phyloP scores from a whole-genome alignment of 2,113 vertebrate species.

The Cheilinus undulatus region DNA sequence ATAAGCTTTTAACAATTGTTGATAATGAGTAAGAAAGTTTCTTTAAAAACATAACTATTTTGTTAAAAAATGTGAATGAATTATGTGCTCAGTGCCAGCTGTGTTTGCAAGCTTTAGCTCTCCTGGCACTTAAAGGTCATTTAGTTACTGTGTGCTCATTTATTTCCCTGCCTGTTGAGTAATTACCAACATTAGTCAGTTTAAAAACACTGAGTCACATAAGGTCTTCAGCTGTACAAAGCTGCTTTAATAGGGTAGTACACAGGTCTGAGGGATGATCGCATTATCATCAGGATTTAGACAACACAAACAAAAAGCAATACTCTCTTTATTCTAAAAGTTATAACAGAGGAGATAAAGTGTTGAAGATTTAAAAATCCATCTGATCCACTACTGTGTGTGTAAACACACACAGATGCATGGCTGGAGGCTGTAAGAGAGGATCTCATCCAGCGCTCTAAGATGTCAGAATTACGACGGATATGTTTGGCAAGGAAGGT shows the following conservation, averaged over 20 bases:
- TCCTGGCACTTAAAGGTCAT: background rate
- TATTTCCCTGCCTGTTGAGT: background rate
- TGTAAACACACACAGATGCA: too few relatives aligned
- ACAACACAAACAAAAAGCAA: background rate
- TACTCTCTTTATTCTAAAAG: background rate
- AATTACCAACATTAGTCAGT: background rate
- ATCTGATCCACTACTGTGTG: too few relatives aligned
- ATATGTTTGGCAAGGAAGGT: too few relatives aligned
- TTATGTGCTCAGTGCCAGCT: too few relatives aligned
- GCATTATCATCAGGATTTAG: background rate
- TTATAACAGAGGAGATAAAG: too few relatives aligned
- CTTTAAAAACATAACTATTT: too few relatives aligned
- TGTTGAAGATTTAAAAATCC: too few relatives aligned
- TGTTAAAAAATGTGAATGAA: too few relatives aligned
- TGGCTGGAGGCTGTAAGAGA: too few relatives aligned
- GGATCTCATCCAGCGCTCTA: too few relatives aligned
- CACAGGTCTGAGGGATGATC: background rate
- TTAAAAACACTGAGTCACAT: background rate
- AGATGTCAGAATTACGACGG: too few relatives aligned
- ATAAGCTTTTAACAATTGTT: background rate
- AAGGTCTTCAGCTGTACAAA: background rate
- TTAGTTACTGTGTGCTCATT: conserved; percentile 2
- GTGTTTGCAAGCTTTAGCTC: background rate
- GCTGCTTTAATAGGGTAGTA: too few relatives aligned
- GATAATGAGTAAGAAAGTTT: background rate